Conservation (phyloP, 92 coral and sea anemone species). For the Chrysogorgia sp. region DNA sequence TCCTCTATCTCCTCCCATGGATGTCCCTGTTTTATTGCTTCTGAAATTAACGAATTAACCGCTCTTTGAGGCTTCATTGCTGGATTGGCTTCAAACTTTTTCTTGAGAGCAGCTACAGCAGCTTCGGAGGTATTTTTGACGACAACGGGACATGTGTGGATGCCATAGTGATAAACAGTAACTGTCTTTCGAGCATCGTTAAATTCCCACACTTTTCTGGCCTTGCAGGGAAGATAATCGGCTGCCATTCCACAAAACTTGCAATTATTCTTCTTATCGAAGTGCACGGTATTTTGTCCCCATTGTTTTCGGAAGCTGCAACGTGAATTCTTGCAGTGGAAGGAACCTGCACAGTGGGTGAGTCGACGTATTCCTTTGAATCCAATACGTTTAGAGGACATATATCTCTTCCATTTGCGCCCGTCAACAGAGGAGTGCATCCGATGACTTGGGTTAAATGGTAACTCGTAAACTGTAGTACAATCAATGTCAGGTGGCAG, state of each 20-base stretch:
- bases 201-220: slow-evolving; percentile 43
- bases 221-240: slow-evolving; percentile 6
- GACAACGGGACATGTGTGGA: slow-evolving; percentile 35
- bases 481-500: slow-evolving; percentile 45
- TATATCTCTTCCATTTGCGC: slow-evolving; percentile 44
- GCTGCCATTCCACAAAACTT: slow-evolving; percentile 37
- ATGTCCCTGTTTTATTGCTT: slow-evolving; percentile 22
- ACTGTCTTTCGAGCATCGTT: slow-evolving; percentile 27
- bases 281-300: slow-evolving; percentile 35
- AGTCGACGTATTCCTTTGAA: slow-evolving; percentile 36
- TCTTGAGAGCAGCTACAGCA: slow-evolving; percentile 19
- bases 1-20: slow-evolving; percentile 29
- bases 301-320: slow-evolving; percentile 43
- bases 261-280: slow-evolving; percentile 28
- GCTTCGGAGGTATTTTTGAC: slow-evolving; percentile 4
- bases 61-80: slow-evolving; percentile 35
- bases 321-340: slow-evolving; percentile 11
- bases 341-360: slow-evolving; percentile 40
- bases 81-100: slow-evolving; percentile 30
- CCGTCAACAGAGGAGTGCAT: slow-evolving; percentile 48
- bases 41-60: slow-evolving; percentile 19
- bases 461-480: slow-evolving; percentile 12
- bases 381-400: slow-evolving; percentile 33
- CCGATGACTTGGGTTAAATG: slow-evolving; percentile 11
- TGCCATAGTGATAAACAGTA: slow-evolving; percentile 36